Conservation (phyloP, 2,797 vertebrate species). For the Pantherophis vulpinus region DNA sequence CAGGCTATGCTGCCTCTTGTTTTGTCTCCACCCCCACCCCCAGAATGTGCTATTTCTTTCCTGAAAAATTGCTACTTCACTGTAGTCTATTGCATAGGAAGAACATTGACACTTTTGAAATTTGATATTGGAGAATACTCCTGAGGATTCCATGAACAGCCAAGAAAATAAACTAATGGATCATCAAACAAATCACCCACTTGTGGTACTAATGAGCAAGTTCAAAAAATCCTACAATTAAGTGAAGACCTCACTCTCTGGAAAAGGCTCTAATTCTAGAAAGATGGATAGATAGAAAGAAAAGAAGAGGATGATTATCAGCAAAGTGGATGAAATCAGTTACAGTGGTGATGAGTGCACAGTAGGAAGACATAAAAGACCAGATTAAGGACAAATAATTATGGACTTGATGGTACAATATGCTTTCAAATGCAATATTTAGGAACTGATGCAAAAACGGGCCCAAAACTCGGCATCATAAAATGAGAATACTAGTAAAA, state of each 20-base stretch:
- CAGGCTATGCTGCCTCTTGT: neutral
- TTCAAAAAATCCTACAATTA: neutral
- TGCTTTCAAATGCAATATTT: neutral
- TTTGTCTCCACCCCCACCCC: too few relatives aligned
- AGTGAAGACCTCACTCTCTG: neutral
- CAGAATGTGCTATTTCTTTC: neutral
- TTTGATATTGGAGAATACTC: neutral
- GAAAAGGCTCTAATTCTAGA: neutral
- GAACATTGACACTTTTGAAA: neutral
- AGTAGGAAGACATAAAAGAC: neutral
- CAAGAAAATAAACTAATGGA: neutral
- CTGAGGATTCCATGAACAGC: too few relatives aligned
- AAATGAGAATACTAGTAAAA: neutral
- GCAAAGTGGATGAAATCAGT: neutral
- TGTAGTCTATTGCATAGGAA: neutral
- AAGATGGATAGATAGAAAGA: neutral
- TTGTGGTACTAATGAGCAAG: neutral
- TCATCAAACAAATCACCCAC: neutral
- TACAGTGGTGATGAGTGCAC: neutral
- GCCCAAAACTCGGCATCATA: neutral
- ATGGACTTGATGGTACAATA: neutral
- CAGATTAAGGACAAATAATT: neutral
- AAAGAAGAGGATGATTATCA: neutral
- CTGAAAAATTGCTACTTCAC: neutral
- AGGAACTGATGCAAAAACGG: neutral